Percentiles rank a stretch among this genome's conserved stretches.
Evolutionary conservation across 2,113 vertebrate species (phyloP).

Genomic region (Trichomycterus rosablanca): DNA sequence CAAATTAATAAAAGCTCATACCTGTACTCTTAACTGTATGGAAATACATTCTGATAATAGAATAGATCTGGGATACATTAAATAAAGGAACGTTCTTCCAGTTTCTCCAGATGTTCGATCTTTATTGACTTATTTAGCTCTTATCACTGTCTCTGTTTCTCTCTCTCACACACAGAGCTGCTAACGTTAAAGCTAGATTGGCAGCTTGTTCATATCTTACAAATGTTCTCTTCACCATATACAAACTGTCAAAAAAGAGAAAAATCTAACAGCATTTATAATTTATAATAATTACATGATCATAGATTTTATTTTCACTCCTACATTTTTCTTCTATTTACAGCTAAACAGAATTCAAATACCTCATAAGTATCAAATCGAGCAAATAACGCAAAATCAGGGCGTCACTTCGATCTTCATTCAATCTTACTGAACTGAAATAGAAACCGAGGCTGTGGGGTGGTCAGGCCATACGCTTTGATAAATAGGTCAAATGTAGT

Average conservation of each 20-base stretch:
- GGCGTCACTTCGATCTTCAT: constrained; percentile 47
- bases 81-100: constrained; percentile 46
- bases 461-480: constrained; percentile 51
- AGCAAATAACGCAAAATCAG: too few relatives aligned
- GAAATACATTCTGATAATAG: too few relatives aligned
- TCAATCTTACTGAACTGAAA: constrained; percentile 42
- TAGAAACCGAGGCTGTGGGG: constrained; percentile 49
- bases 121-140: constrained; percentile 39
- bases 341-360: constrained; percentile 53
- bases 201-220: constrained; percentile 66
- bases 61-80: constrained; percentile 15
- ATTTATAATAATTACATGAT: constrained; percentile 66
- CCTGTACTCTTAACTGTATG: too few relatives aligned
- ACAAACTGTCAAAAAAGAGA: constrained; percentile 64
- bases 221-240: constrained; percentile 61
- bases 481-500: constrained; percentile 58
- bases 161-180: constrained; percentile 42
- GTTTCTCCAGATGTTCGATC: constrained; percentile 41
- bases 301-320: constrained; percentile 39
- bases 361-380: constrained; percentile 50
- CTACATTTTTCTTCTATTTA: constrained; percentile 42
- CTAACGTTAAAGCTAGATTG: constrained; percentile 57
- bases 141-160: constrained; percentile 32
- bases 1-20: too few relatives aligned
- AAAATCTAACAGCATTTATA: constrained; percentile 58